phyloP scores from a whole-genome alignment of 2,888 invertebrate genomes.

The Margaritifera margaritifera region DNA sequence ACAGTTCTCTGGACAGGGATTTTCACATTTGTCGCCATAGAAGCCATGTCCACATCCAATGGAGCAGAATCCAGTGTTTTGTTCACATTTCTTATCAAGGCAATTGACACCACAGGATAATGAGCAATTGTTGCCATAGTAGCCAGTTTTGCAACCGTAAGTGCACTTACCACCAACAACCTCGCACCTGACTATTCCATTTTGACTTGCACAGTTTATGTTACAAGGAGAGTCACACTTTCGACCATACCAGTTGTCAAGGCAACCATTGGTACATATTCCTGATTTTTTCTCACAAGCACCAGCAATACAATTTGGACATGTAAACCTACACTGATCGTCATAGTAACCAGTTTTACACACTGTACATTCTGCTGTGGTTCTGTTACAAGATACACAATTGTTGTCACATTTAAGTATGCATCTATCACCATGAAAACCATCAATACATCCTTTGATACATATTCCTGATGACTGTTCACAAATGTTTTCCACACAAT shows the following conservation, averaged over 20 bases:
- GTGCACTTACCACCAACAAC: too few relatives aligned
- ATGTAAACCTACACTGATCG: background rate
- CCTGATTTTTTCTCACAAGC: background rate
- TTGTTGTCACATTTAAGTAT: too few relatives aligned
- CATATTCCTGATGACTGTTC: constrained; percentile 17
- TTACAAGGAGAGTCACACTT: background rate
- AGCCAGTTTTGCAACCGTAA: constrained; percentile 17
- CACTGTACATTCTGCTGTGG: too few relatives aligned
- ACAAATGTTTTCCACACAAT: constrained; percentile 11
- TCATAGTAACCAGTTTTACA: background rate
- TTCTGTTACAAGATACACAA: too few relatives aligned
- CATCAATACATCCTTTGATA: constrained; percentile 7
- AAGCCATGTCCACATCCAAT: constrained; percentile 17
- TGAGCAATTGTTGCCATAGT: constrained; percentile 18
- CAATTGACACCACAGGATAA: constrained; percentile 17
- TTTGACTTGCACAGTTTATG: too few relatives aligned
- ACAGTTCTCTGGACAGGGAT: constrained; percentile 8
- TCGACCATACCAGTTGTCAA: background rate
- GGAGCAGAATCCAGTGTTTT: constrained; percentile 19
- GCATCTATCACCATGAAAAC: constrained; percentile 12
- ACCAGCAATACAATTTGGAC: background rate
- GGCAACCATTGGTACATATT: background rate
- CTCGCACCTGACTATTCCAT: too few relatives aligned
- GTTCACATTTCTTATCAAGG: constrained; percentile 14
- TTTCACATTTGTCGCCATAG: constrained; percentile 19